Evolutionary conservation across 2,113 vertebrate genomes (phyloP).

Genomic region (Caranx melampygus): DNA sequence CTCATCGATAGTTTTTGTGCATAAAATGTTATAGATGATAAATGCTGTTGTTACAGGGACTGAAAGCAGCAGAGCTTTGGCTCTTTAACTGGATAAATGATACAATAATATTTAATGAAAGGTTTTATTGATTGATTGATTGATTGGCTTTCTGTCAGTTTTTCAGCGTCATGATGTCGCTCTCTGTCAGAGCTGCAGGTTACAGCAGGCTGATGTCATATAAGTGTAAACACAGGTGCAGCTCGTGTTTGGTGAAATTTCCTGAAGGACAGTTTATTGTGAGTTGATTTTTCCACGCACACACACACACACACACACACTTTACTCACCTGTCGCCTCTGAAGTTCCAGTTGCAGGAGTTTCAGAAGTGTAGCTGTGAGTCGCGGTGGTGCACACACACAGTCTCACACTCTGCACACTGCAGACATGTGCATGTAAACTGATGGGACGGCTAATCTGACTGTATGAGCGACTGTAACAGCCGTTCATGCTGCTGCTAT

Average conservation of each 20-base stretch:
- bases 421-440: not conserved
- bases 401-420: not conserved
- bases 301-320: not conserved
- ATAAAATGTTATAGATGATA: not conserved
- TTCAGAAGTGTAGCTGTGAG: slow-evolving; percentile 24
- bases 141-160: not conserved
- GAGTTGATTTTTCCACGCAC: slow-evolving; percentile 16
- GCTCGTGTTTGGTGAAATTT: slow-evolving; percentile 3
- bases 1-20: not conserved
- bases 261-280: not conserved
- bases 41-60: no score
- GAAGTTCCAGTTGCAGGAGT: slow-evolving; percentile 4
- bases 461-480: slow-evolving; percentile 4
- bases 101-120: not conserved
- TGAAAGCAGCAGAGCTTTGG: not conserved
- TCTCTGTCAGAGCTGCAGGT: not conserved
- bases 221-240: slow-evolving; percentile 8
- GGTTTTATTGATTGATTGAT: no score
- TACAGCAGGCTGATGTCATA: not conserved
- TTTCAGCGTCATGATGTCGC: not conserved
- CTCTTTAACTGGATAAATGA: not conserved
- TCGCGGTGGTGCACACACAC: not conserved
- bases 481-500: not conserved
- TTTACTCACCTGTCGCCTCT: slow-evolving; percentile 23
- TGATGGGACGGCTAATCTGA: not conserved